Base-by-base conservation (phyloP, 2,888 invertebrate species). In the Zootermopsis nevadensis region DNA sequence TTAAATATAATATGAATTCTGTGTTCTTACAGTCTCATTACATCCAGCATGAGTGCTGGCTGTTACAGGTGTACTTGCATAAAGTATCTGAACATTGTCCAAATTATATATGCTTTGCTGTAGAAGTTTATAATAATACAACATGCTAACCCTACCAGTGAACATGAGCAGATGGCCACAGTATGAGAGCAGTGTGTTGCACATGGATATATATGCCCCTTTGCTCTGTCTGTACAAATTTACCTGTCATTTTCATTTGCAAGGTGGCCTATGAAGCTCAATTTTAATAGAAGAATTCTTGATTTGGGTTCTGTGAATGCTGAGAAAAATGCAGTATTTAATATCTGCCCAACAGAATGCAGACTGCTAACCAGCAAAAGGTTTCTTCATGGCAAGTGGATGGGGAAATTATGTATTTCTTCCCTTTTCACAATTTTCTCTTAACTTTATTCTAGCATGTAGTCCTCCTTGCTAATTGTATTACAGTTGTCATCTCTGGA, bases 231-330 rank as follows among this genome's bases (percentile, higher is more conserved):
- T 48, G 15, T 48, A 60, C 19, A 60, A 27, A 60, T 60, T 6
- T 60, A 60, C 60, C n/a, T 60, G n/a, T 27, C 6, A 60, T n/a
- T 60, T 60, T 60, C 60, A 60, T 60, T n/a, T n/a, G 69, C 24
- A 22, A 22, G 33, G 33, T 69, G 69, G 74, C 74, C 42, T 74
- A 74, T 60, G 27, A 60, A 60, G 2, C 60, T 60, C 60, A 27
- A n/a, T 60, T 60, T 60, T 7, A 2, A 0, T 60, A n/a, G 60
- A 60, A 60, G n/a, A n/a, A 12, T 27, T 60, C 60, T 60, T 27
- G 8, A 35, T 74, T 74, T 74, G 74, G 24, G n/a, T 31, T 22
- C 22, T 33, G 27, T 31, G 31, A 33, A 33, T 33, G 69, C 69
- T 69, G 30, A 33, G 22, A 33, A 69, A 69, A 24, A 55, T 12